A percentile compares a stretch with the other conserved stretches of the same genome.
Evolutionary conservation across 2,888 invertebrate species (phyloP).

Genomic region (Clistopyga incitator): DNA sequence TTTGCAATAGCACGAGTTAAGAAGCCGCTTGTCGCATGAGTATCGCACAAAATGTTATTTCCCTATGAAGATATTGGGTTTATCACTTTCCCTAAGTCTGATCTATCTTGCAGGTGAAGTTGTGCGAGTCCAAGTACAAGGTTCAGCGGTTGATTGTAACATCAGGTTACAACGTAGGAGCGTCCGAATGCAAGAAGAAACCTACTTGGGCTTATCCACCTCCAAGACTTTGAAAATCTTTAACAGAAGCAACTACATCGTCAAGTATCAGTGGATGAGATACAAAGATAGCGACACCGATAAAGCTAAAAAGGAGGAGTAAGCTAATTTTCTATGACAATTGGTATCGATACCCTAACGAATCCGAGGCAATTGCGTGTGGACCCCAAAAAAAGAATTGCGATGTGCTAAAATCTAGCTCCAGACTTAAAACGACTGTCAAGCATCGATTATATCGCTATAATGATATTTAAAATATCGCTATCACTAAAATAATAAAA

Average conservation of each 20-base stretch:
- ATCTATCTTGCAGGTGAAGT: slow-evolving; percentile 84
- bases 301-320: slow-evolving; percentile 79
- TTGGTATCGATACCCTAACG: neutral
- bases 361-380: neutral
- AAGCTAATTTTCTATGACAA: slow-evolving; percentile 3
- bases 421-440: too few relatives aligned
- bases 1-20: too few relatives aligned
- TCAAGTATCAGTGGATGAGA: slow-evolving; percentile 87
- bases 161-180: slow-evolving; percentile 85
- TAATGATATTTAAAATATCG: too few relatives aligned
- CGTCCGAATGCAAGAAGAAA: slow-evolving; percentile 86
- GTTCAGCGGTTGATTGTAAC: slow-evolving; percentile 84
- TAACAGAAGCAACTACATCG: slow-evolving; percentile 86
- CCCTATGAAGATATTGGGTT: neutral
- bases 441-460: too few relatives aligned
- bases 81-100: neutral
- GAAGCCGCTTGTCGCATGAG: too few relatives aligned
- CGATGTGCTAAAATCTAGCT: too few relatives aligned
- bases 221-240: slow-evolving; percentile 85
- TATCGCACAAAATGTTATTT: neutral
- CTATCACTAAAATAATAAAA: neutral
- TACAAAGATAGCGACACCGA: slow-evolving; percentile 83
- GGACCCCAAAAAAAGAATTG: too few relatives aligned
- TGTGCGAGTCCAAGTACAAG: slow-evolving; percentile 84
- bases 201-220: slow-evolving; percentile 86